phyloP scores from a whole-genome alignment of 2,113 vertebrate genomes.

The Heloderma charlesbogerti region DNA sequence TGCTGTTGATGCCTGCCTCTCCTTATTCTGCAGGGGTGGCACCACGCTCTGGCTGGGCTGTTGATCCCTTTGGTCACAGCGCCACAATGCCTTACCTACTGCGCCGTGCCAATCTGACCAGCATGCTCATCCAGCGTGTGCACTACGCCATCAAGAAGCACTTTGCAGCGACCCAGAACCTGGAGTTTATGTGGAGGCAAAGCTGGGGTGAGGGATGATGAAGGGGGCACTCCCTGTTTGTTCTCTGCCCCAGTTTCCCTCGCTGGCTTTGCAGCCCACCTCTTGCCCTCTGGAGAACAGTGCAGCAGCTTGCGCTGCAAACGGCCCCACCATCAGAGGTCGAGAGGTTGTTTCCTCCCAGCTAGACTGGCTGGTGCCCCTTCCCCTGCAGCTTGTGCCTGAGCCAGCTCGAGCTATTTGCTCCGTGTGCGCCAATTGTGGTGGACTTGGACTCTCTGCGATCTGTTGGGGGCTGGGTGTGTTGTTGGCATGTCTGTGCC shows the following conservation, averaged over 20 bases:
- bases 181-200: conserved; percentile 99
- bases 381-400: not conserved
- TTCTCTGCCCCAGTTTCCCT: too few species aligned
- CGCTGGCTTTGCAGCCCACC: too few species aligned
- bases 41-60: conserved; percentile 91
- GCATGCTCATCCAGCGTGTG: conserved; percentile 97
- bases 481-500: not conserved
- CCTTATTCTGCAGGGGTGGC: conserved; percentile 79
- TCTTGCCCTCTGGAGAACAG: not conserved
- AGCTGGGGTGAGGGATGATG: conserved; percentile 86
- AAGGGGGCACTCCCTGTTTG: accelerated
- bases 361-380: not conserved
- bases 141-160: conserved; percentile 98
- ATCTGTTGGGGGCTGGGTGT: not conserved
- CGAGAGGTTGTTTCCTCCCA: accelerated
- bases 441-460: not conserved
- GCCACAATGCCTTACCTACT: conserved; percentile 96
- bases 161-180: conserved; percentile 88
- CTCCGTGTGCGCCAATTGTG: not conserved
- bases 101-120: conserved; percentile 92
- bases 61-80: conserved; percentile 96
- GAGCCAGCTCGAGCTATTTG: not conserved
- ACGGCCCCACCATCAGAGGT: not conserved
- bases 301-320: not conserved
- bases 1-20: accelerated